Conservation (phyloP, 2,888 invertebrate genomes). For the Arrhopalites spinosus region DNA sequence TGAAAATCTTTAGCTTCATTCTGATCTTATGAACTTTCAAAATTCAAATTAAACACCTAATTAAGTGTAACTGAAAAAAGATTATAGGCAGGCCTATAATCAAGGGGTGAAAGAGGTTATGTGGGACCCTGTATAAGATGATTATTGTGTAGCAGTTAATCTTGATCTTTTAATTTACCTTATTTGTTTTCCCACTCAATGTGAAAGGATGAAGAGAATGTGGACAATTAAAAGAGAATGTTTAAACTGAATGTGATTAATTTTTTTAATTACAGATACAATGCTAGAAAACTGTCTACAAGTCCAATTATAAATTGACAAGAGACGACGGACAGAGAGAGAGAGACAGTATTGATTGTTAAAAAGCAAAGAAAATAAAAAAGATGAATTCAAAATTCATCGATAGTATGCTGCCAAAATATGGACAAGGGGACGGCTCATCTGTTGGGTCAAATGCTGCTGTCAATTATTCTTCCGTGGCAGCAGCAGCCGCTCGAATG, state of each 20-base stretch:
- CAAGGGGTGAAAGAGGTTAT: no score
- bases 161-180: no score
- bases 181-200: no score
- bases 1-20: no score
- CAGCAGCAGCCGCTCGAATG: slow-evolving; percentile 72
- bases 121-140: no score
- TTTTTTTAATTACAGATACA: slow-evolving; percentile 14
- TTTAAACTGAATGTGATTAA: background rate
- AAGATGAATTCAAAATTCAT: slow-evolving; percentile 96
- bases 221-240: no score
- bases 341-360: background rate
- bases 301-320: background rate
- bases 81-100: no score
- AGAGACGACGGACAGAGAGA: background rate
- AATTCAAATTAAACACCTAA: no score
- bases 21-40: no score
- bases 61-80: no score
- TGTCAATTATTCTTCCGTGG: slow-evolving; percentile 60
- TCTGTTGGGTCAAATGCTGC: slow-evolving; percentile 67
- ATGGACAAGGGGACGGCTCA: slow-evolving; percentile 68
- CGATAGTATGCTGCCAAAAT: slow-evolving; percentile 97
- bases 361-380: background rate
- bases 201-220: no score
- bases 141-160: no score
- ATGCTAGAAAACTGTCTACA: slow-evolving; percentile 14